Conservation (phyloP, 92 coral and sea anemone genomes). For the Isaurus tuberculatus region DNA sequence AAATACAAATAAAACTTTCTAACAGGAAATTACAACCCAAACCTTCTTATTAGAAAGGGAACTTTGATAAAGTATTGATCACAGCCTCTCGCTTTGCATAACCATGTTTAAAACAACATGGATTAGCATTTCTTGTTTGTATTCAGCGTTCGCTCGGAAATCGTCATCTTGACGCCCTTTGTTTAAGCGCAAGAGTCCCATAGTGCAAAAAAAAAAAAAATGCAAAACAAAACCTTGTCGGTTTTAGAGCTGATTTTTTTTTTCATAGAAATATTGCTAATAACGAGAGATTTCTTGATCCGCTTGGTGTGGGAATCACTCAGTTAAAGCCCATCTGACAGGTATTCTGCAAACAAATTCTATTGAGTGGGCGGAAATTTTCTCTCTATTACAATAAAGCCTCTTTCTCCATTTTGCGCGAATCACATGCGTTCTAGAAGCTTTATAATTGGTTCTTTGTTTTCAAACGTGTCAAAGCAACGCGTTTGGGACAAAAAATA, state of each 20-base stretch:
- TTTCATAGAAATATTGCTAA: not conserved
- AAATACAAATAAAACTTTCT: conserved; percentile 26
- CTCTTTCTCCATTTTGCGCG: conserved; percentile 52
- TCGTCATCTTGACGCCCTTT: conserved; percentile 40
- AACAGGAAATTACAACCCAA: conserved; percentile 26
- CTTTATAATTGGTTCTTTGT: conserved; percentile 72
- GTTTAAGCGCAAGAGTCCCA: conserved; percentile 8
- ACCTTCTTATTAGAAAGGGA: conserved; percentile 27
- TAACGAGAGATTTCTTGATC: not conserved
- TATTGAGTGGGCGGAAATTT: conserved; percentile 69
- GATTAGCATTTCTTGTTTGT: conserved; percentile 29
- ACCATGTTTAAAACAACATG: not conserved
- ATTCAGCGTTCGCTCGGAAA: conserved; percentile 4
- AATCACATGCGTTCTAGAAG: conserved; percentile 62
- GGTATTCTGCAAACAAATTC: conserved; percentile 33
- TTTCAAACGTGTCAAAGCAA: conserved; percentile 65
- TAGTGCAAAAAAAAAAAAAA: not conserved
- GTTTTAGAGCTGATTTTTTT: conserved; percentile 2
- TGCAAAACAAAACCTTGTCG: conserved; percentile 6
- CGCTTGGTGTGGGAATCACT: conserved; percentile 43
- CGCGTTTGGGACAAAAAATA: conserved; percentile 67
- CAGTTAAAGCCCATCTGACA: conserved; percentile 51
- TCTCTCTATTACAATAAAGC: conserved; percentile 48
- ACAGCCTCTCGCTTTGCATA: conserved; percentile 20
- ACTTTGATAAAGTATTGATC: conserved; percentile 25